Base-by-base conservation (phyloP, 2,797 vertebrate species). In the Eulemur albifrons region DNA sequence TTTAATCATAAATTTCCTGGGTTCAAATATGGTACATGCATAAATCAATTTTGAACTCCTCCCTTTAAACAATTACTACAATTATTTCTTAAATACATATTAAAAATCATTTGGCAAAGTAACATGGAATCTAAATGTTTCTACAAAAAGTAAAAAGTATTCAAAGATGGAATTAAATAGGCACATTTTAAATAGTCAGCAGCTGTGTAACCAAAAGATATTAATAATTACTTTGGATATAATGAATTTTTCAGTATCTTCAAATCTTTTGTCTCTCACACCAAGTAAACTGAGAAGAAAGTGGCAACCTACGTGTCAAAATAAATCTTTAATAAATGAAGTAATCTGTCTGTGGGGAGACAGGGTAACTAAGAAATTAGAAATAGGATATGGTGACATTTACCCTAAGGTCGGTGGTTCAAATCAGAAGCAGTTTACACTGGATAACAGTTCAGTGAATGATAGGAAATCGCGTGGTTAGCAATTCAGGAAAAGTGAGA, bases 321-420 rank as follows among this genome's bases (percentile, higher is more conserved):
- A 88, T 72, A 88, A 88, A 73, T 82, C 75, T 79, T 63, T 79
- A 75, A 88, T 89, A 92, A 95, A 86, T 54, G 77, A 90, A 95
- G 52, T 76, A n/a, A 69, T 91, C 93, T 81, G 77, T 35, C 63
- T 81, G 9, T 57, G 45, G 45, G 9, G 17, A 67, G 43, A 92
- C 1, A 82, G 7, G 50, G 43, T 7, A 27, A 54, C 38, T 76
- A 75, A 88, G 61, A 94, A 77, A 85, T 4, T 43, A 17, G 77
- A 88, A 95, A 83, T 7, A 72, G 0, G 50, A 90, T 67, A 87
- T 10, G 59, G 63, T 86, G 75, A 65, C 84, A 93, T 73, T 89
- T 67, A 87, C 59, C 63, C 90, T 70, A 59, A 54, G 65, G 21
- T 91, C 70, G 92, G 21, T 54, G 72, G 57, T 88, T 95, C 54